These are phyloP conservation scores for Dinoponera quadriceps DNA, from an alignment of 1,140 invertebrate genomes.

Conservation along the genomic window DNA sequence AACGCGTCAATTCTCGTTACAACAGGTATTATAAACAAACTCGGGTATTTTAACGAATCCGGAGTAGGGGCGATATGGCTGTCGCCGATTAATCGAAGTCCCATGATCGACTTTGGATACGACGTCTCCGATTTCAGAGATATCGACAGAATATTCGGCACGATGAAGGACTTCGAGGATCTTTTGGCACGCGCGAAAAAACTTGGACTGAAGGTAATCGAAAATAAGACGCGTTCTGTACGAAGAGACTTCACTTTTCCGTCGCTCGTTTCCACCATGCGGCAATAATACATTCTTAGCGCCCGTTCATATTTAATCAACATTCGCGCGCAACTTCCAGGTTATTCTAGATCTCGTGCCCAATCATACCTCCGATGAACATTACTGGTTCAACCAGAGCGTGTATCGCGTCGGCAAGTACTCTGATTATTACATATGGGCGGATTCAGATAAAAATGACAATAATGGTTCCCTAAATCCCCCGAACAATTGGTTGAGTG, in stretches of 20 bases:
- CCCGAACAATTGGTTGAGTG: conserved; percentile 88
- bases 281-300: background rate
- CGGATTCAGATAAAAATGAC: conserved; percentile 80
- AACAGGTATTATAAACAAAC: conserved; percentile 82
- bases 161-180: conserved; percentile 87
- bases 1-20: background rate
- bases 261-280: background rate
- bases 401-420: conserved; percentile 86
- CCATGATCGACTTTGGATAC: conserved; percentile 89
- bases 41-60: conserved; percentile 83
- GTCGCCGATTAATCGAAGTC: conserved; percentile 89
- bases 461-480: conserved; percentile 66
- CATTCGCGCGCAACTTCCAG: conserved; percentile 51
- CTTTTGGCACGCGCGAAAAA: conserved; percentile 84
- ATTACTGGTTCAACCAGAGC: conserved; percentile 91
- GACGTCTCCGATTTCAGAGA: conserved; percentile 88
- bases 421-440: conserved; percentile 92
- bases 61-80: conserved; percentile 88
- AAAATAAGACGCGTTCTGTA: background rate
- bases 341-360: conserved; percentile 85
- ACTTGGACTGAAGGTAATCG: conserved; percentile 82
- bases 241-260: conserved; percentile 3
- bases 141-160: conserved; percentile 88
- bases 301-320: conserved; percentile 13
- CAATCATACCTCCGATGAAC: conserved; percentile 91